A percentile compares a stretch with the other conserved stretches of the same genome.
phyloP scores from a whole-genome alignment of 2,888 invertebrate genomes.

The Hermaeophaga mercurialis region DNA sequence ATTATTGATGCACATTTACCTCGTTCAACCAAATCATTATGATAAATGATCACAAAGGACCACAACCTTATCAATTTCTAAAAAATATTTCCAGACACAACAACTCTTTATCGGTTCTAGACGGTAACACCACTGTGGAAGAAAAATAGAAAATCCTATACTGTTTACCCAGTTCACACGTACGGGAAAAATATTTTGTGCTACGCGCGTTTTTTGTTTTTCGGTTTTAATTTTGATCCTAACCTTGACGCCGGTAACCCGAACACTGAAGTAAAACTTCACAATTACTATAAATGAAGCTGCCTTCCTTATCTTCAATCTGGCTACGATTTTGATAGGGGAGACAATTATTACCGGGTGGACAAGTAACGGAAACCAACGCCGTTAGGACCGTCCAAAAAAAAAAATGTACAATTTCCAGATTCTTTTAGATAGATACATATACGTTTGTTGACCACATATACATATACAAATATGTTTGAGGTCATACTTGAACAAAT shows the following conservation, averaged over 20 bases:
- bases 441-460: too few relatives aligned
- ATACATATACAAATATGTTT: too few relatives aligned
- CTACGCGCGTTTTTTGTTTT: constrained; percentile 29
- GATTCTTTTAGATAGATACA: too few relatives aligned
- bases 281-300: constrained; percentile 29
- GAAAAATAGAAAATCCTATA: constrained; percentile 3
- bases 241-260: constrained; percentile 38
- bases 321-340: constrained; percentile 28
- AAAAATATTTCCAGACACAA: neutral
- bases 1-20: too few relatives aligned
- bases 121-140: neutral
- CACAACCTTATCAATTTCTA: neutral
- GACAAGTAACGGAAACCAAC: constrained; percentile 14
- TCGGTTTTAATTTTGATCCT: constrained; percentile 26
- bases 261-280: constrained; percentile 35
- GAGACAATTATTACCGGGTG: constrained; percentile 21
- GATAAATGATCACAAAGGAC: too few relatives aligned
- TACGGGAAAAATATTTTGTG: constrained; percentile 19
- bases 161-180: constrained; percentile 28
- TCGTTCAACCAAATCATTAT: too few relatives aligned
- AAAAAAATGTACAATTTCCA: too few relatives aligned
- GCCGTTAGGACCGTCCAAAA: too few relatives aligned
- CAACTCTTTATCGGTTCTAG: neutral
- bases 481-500: too few relatives aligned
- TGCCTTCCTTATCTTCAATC: constrained; percentile 31